Base-by-base conservation (phyloP, 2,888 invertebrate genomes). In the Plemyria rubiginata region DNA sequence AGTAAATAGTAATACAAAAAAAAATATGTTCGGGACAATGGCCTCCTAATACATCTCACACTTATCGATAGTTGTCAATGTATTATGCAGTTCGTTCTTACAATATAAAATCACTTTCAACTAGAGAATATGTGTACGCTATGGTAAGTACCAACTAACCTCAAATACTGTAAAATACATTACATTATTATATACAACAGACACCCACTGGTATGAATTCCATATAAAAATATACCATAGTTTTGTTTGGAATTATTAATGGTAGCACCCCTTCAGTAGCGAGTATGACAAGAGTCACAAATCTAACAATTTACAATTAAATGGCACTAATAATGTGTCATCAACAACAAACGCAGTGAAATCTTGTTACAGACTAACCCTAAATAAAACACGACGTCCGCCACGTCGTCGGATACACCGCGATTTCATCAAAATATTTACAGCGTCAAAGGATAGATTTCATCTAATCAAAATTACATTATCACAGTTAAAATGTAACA, bases 221-320 rank as follows among this genome's bases (percentile, higher is more conserved):
- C 90, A 90, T 90, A 92, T 87, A 92, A 92, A 92, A 92, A 91
- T 91, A 92, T 89, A 92, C 91, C 90, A 89, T 84, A 86, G 86
- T 88, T 59, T 63, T 63, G 63, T 63, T 89, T 90, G 91, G 88
- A 92, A 92, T 91, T 91, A 92, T 92, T 88, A 86, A 91, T 93
- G 93, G 93, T 93, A 93, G 93, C 93, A 93, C 93, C 93, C 93
- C 93, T 91, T 92, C 90, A 88, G 84, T 89, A 93, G 93, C 93
- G 87, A 92, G 93, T 92, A 93, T 93, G 93, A 93, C 93, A 93
- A 93, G 93, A 93, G 92, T 93, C 93, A 92, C 92, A 90, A 88
- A 81, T 85, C 87, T 85, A 90, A 91, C 82, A 89, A 90, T 92
- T 90, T 90, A 92, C 88, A 92, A 89, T 88, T 85, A 91, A 90